Evolutionary conservation across 2,113 vertebrate species (phyloP), one percentile per base, ranked within the genome.

Genomic region (Perca schrenkii): DNA sequence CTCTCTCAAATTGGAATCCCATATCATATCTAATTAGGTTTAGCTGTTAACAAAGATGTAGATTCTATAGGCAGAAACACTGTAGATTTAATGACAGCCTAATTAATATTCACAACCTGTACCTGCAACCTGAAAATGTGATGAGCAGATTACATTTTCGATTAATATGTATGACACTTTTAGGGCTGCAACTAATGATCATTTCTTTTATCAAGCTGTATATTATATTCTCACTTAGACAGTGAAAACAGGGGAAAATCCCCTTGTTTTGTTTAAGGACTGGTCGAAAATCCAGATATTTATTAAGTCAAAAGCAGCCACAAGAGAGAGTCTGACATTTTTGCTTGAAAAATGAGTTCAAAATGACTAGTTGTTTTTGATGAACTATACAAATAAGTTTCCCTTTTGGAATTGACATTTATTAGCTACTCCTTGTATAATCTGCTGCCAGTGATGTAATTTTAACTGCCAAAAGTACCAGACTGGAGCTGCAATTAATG

Each of bases 81-180:
- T 19, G 1, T 8, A 43, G 34, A 28, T n/a, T 40, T 4, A 22
- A 2, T 22, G 28, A 25, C 17, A n/a, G 46, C 14, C 31, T 36
- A 22, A 40, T 40, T 61, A 21, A 62, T 11, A 22, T 52, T 64
- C n/a, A 43, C n/a, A 54, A 19, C 19, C 17, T 60, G 69, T 14
- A 8, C 4, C 52, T 15, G 50, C 8, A 7, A 40, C 50, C 25
- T 15, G 11, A n/a, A n/a, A 31, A 25, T 4, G 43, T 47, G 43
- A 63, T 43, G 36, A 70, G 54, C 54, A 12, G 12, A 40, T 13
- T 40, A 2, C 22, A n/a, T 11, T 19, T 25, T 8, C 12, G 19
- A 40, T 73, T 22, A 63, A 25, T 40, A 53, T 74, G 8, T 36
- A 52, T n/a, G 46, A 52, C 46, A 62, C 46, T 50, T n/a, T 61